Conservation (phyloP, 2,113 vertebrate species). For the Caracal caracal region DNA sequence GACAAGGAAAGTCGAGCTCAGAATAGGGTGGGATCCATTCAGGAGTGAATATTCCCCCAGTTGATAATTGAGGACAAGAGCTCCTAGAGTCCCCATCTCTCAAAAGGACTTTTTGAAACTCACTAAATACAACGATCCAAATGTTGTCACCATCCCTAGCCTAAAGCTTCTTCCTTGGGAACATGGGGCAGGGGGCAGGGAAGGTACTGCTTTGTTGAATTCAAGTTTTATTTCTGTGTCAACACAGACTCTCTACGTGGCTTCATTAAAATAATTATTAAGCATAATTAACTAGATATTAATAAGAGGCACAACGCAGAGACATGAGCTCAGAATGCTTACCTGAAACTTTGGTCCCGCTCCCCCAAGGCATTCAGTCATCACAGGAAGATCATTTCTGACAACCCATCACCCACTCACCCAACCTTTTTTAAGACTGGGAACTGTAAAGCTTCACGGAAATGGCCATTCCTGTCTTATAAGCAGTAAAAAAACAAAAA, state of each 20-base stretch:
- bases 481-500: background rate
- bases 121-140: slow-evolving; percentile 34
- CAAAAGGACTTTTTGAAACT: slow-evolving; percentile 48
- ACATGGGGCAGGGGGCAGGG: background rate
- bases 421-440: background rate
- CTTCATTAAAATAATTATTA: slow-evolving; percentile 41
- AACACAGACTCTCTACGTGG: background rate
- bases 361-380: background rate
- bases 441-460: slow-evolving; percentile 9
- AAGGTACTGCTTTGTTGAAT: slow-evolving; percentile 18
- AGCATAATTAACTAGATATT: slow-evolving; percentile 29
- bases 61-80: slow-evolving; percentile 22
- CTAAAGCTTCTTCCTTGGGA: slow-evolving; percentile 35
- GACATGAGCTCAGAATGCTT: background rate
- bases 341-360: background rate
- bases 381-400: slow-evolving; percentile 35
- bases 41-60: slow-evolving; percentile 39
- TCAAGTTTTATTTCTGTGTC: slow-evolving; percentile 54
- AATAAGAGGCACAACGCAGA: background rate
- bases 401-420: background rate
- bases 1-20: slow-evolving; percentile 27
- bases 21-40: slow-evolving; percentile 22
- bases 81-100: background rate
- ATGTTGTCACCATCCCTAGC: background rate
- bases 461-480: background rate